Evolutionary conservation across 2,888 invertebrate species (phyloP).

Genomic region (Spilosoma lubricipeda): DNA sequence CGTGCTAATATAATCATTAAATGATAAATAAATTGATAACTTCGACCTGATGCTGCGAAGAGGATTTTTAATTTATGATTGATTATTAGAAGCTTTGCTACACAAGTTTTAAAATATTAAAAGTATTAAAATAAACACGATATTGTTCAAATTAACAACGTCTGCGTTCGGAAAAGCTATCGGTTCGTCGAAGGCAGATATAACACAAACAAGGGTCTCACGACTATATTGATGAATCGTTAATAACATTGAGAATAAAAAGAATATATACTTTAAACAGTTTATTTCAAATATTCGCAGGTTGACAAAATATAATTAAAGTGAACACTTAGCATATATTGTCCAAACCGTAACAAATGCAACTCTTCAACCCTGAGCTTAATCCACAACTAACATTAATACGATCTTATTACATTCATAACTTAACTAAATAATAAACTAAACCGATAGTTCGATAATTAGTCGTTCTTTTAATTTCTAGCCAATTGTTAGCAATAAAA

Average conservation of each 20-base stretch:
- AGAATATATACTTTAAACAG: conserved; percentile 24
- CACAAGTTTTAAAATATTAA: not conserved
- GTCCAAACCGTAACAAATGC: not conserved
- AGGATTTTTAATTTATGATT: no score
- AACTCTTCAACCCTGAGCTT: not conserved
- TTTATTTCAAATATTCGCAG: conserved; percentile 44
- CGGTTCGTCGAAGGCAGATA: conserved; percentile 32
- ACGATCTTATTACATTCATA: not conserved
- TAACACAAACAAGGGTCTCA: no score
- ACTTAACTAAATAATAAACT: not conserved
- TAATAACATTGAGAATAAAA: not conserved
- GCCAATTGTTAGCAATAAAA: not conserved
- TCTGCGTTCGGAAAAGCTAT: conserved; percentile 24
- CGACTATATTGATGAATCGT: no score
- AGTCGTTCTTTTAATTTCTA: not conserved
- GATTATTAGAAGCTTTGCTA: not conserved
- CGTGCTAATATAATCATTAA: no score
- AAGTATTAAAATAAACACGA: not conserved
- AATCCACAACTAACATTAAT: not conserved
- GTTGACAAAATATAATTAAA: conserved; percentile 44
- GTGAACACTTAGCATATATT: conserved; percentile 39
- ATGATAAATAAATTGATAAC: no score
- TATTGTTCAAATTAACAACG: conserved; percentile 26
- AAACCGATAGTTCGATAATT: not conserved
- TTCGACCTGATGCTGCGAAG: no score